A percentile compares a stretch with the other conserved stretches of the same genome.
phyloP scores from a whole-genome alignment of 1,140 invertebrate species.

The Glomeris maerens region DNA sequence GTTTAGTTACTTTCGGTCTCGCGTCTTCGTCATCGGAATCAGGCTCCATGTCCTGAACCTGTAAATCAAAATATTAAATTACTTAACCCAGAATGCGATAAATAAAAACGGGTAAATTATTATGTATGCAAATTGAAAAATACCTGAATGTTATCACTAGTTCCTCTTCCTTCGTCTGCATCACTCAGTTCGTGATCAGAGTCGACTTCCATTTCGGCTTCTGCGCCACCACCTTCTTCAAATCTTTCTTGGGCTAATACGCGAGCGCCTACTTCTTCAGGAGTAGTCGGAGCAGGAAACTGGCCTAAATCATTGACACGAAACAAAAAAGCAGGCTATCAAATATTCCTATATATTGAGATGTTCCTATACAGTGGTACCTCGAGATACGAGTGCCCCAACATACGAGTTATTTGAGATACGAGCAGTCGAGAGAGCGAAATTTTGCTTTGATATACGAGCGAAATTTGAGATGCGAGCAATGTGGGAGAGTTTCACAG shows the following conservation, averaged over 20 bases:
- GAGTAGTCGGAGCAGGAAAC: slow-evolving; percentile 91
- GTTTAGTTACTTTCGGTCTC: slow-evolving; percentile 24
- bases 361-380: no score
- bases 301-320: slow-evolving; percentile 23
- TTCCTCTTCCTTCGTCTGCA: slow-evolving; percentile 18
- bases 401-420: no score
- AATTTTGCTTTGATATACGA: no score
- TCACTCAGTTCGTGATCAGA: slow-evolving; percentile 45
- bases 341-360: no score
- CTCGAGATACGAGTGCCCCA: no score
- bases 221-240: slow-evolving; percentile 26
- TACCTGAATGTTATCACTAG: slow-evolving; percentile 34
- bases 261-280: slow-evolving; percentile 87
- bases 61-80: slow-evolving; percentile 23
- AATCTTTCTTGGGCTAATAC: slow-evolving; percentile 62
- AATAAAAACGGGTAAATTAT: no score
- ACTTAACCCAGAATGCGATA: no score
- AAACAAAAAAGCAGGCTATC: neutral
- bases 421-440: no score
- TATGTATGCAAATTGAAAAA: neutral
- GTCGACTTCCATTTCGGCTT: slow-evolving; percentile 58
- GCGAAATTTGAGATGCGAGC: no score
- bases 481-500: no score
- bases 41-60: slow-evolving; percentile 73
- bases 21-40: slow-evolving; percentile 65